phyloP scores from a whole-genome alignment of 2,888 invertebrate genomes.

The Oxystoma pomonae region DNA sequence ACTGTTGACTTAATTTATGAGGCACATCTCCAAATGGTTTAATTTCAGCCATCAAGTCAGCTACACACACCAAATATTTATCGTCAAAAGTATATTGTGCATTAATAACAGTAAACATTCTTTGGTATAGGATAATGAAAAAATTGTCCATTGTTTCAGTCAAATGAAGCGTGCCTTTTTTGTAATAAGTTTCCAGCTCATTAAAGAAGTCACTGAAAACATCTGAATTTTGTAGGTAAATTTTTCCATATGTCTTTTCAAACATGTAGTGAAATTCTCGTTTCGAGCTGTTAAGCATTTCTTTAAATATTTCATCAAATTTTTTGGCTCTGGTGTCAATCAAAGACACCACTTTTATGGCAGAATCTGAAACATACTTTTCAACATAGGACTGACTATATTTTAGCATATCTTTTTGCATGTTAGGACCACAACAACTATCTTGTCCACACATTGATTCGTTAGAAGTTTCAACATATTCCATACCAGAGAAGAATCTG shows the following conservation, averaged over 20 bases:
- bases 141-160: conserved; percentile 87
- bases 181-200: conserved; percentile 86
- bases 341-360: conserved; percentile 69
- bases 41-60: conserved; percentile 87
- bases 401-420: conserved; percentile 66
- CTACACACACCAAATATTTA: conserved; percentile 67
- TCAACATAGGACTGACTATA: conserved; percentile 72
- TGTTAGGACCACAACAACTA: conserved; percentile 60
- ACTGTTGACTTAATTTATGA: conserved; percentile 73
- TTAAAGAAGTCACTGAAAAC: conserved; percentile 90
- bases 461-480: background rate
- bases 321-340: conserved; percentile 73
- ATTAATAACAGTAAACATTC: conserved; percentile 94
- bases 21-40: conserved; percentile 95
- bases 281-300: conserved; percentile 76
- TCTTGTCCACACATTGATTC: conserved; percentile 50
- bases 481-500: background rate
- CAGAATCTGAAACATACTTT: conserved; percentile 68
- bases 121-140: conserved; percentile 88
- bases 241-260: conserved; percentile 88
- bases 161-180: conserved; percentile 77
- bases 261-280: conserved; percentile 94
- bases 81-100: conserved; percentile 88
- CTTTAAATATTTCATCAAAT: conserved; percentile 88
- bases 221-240: conserved; percentile 90